These are phyloP conservation scores for Manis javanica DNA, from an alignment of 2,797 vertebrate species.

Conservation along the genomic window DNA sequence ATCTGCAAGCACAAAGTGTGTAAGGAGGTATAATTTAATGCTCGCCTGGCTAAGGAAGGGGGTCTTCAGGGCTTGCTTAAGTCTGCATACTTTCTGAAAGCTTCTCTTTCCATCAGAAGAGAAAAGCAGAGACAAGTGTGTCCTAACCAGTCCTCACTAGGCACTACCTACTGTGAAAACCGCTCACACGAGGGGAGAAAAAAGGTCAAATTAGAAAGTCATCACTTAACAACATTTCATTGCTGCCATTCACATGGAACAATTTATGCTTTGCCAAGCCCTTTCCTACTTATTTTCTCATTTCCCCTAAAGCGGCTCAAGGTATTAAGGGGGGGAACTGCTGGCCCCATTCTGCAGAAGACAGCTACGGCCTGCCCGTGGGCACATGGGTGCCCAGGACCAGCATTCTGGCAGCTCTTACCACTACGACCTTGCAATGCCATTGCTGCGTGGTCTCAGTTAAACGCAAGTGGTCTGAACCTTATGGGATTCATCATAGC, in stretches of 20 bases:
- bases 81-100: not conserved
- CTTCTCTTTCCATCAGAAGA: not conserved
- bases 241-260: not conserved
- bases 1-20: not conserved
- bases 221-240: not conserved
- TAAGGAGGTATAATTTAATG: not conserved
- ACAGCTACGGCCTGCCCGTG: fast-evolving
- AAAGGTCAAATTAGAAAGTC: slow-evolving; percentile 48
- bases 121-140: not conserved
- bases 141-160: not conserved
- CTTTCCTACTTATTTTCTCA: not conserved
- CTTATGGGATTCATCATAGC: not conserved
- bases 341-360: not conserved
- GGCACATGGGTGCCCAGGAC: not conserved
- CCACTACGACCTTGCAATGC: not conserved
- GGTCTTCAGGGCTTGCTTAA: not conserved
- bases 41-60: not conserved
- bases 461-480: not conserved
- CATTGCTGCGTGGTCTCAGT: fast-evolving
- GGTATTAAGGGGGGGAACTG: not conserved
- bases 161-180: slow-evolving; percentile 38
- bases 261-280: not conserved
- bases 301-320: not conserved
- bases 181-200: not conserved
- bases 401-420: not conserved